Evolutionary conservation across 2,888 invertebrate species (phyloP).

Genomic region (Eutolmus rufibarbis): DNA sequence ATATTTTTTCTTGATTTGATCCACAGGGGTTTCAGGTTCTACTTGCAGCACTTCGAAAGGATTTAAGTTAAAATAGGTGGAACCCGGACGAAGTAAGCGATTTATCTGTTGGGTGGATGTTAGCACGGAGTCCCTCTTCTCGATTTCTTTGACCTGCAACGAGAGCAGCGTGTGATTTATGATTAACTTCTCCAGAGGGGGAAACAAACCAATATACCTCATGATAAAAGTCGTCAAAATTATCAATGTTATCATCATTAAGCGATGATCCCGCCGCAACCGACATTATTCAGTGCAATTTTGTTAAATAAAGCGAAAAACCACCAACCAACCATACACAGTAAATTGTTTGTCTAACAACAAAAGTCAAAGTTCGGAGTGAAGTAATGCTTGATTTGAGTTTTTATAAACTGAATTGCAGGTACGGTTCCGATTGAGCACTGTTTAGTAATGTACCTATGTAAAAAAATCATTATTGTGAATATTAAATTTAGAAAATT

Average conservation of each 20-base stretch:
- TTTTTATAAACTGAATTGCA: neutral
- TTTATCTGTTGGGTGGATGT: constrained; percentile 98
- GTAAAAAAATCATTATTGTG: neutral
- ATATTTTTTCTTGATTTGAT: constrained; percentile 96
- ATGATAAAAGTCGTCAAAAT: constrained; percentile 82
- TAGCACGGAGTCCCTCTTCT: constrained; percentile 94
- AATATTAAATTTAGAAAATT: neutral
- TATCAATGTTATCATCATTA: constrained; percentile 77
- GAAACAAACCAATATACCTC: constrained; percentile 69
- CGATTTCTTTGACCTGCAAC: constrained; percentile 94
- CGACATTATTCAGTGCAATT: neutral
- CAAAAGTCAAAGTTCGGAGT: neutral
- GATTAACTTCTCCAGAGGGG: neutral
- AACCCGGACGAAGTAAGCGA: constrained; percentile 91
- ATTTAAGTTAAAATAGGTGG: constrained; percentile 98
- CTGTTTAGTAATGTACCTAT: neutral
- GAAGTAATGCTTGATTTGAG: neutral
- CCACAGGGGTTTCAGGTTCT: constrained; percentile 87
- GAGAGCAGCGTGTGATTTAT: neutral
- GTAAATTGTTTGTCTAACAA: neutral
- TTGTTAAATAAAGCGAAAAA: neutral
- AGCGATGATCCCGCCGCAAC: constrained; percentile 59
- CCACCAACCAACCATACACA: neutral
- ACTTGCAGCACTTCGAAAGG: constrained; percentile 91
- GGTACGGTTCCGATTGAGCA: neutral